These are phyloP conservation scores for Myrmecophaga tridactyla DNA, from an alignment of 2,113 vertebrate genomes.

Conservation along the genomic window DNA sequence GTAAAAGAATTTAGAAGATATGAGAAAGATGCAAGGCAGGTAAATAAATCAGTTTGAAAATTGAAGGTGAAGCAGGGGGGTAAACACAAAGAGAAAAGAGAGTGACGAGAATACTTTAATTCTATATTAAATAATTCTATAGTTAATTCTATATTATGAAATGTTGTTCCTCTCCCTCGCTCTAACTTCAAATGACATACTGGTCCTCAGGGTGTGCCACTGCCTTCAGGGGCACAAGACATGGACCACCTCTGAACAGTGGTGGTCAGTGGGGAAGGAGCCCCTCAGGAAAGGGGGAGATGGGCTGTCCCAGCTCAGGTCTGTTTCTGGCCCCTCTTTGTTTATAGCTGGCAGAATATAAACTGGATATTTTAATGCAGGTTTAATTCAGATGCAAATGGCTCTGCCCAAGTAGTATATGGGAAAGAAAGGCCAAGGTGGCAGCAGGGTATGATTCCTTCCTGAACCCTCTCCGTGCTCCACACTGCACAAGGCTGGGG, in stretches of 20 bases:
- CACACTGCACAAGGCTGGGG: constrained; percentile 41
- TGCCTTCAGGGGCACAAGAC: rapidly evolving
- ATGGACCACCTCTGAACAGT: rapidly evolving
- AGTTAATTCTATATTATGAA: too few species aligned
- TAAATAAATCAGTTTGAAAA: background rate
- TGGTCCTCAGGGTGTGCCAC: rapidly evolving
- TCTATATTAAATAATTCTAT: too few species aligned
- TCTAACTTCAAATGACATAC: constrained; percentile 47
- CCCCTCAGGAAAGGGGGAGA: rapidly evolving
- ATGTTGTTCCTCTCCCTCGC: background rate
- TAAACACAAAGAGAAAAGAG: rapidly evolving
- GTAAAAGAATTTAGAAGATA: background rate
- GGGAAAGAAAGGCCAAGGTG: constrained; percentile 69
- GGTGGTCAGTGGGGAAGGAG: rapidly evolving
- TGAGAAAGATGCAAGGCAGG: background rate
- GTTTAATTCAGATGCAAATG: constrained; percentile 83
- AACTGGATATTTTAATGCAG: constrained; percentile 72
- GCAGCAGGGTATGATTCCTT: constrained; percentile 71
- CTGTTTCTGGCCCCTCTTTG: constrained; percentile 73
- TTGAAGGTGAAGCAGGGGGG: background rate
- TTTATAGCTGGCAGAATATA: constrained; percentile 73
- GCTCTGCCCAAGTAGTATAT: constrained; percentile 77
- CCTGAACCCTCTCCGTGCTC: constrained; percentile 34
- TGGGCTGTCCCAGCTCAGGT: background rate
- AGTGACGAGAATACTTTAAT: background rate